These are phyloP conservation scores for Loris lydekkerianus DNA, from an alignment of 2,797 vertebrate species.

Conservation along the genomic window DNA sequence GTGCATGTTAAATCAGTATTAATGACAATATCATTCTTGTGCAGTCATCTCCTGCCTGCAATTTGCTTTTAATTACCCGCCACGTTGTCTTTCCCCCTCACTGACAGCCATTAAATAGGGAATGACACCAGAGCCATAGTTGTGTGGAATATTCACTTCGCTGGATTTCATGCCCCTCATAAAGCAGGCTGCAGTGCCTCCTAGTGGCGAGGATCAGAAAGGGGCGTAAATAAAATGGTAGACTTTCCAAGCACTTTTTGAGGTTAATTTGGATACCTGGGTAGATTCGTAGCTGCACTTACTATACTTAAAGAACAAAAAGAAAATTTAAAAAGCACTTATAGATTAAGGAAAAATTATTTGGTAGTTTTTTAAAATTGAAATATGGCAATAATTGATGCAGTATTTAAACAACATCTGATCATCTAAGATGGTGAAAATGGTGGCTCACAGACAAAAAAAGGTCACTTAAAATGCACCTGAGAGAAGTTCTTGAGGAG, in stretches of 20 bases:
- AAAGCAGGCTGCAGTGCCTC: constrained; percentile 91
- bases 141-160: constrained; percentile 85
- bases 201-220: constrained; percentile 84
- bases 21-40: constrained; percentile 95
- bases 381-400: constrained; percentile 54
- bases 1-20: constrained; percentile 95
- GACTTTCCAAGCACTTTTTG: constrained; percentile 72
- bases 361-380: neutral
- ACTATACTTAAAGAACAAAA: constrained; percentile 39
- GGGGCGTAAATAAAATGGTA: neutral
- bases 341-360: constrained; percentile 64
- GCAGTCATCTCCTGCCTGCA: constrained; percentile 97
- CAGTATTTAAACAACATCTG: neutral
- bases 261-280: constrained; percentile 69
- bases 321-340: neutral
- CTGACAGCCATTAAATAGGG: constrained; percentile 96
- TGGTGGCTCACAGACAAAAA: constrained; percentile 13
- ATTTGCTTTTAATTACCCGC: constrained; percentile 97
- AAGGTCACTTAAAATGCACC: neutral
- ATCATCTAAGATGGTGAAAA: neutral
- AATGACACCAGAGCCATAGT: constrained; percentile 90
- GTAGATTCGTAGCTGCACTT: neutral
- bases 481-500: constrained; percentile 52
- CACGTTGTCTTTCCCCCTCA: constrained; percentile 95
- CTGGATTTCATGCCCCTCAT: constrained; percentile 81